Base-by-base conservation (phyloP, 2,797 vertebrate species). In the Cryptoprocta ferox region DNA sequence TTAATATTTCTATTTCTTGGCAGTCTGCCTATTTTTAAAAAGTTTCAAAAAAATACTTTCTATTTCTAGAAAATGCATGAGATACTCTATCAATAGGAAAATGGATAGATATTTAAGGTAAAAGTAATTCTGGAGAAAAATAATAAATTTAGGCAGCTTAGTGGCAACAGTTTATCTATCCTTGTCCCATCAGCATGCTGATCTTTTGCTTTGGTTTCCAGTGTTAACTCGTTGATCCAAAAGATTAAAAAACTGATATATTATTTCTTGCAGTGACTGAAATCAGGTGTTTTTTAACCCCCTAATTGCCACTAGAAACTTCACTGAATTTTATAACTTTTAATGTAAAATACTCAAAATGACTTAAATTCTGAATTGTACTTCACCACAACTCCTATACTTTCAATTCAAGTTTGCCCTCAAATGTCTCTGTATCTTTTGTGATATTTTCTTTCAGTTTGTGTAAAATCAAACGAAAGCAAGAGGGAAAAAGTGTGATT, bases 141-240 rank as follows among this genome's bases (percentile, higher is more conserved):
- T 96, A 91, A 35, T 35, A 30, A 95, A 18, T 92, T 59, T 45
- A 95, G 59, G 37, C 5, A 71, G 35, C 83, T 96, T 91, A 35
- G 53, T 89, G 78, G n/a, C 16, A 32, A 24, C 28, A 84, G 16
- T 21, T 92, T 66, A 59, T 30, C 35, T 96, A 42, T 42, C 42
- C 10, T 86, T 96, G 48, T 71, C 75, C 81, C 6, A 50, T 37
- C 84, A 92, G 42, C 32, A 56, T 10, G 9, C 18, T 50, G 5
- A n/a, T 35, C 35, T 50, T 0, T 79, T 1, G 32, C 24, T 63
- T 96, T 93, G 61, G 65, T 90, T 97, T 71, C 21, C 35, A 87
- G 45, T 50, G 61, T 68, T 61, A 19, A 65, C 61, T 89, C 91
- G 12, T 7, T 78, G 24, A 50, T 0, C 35, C 1, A 39, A 61